Conservation (phyloP, 2,113 vertebrate species). For the Eretmochelys imbricata region DNA sequence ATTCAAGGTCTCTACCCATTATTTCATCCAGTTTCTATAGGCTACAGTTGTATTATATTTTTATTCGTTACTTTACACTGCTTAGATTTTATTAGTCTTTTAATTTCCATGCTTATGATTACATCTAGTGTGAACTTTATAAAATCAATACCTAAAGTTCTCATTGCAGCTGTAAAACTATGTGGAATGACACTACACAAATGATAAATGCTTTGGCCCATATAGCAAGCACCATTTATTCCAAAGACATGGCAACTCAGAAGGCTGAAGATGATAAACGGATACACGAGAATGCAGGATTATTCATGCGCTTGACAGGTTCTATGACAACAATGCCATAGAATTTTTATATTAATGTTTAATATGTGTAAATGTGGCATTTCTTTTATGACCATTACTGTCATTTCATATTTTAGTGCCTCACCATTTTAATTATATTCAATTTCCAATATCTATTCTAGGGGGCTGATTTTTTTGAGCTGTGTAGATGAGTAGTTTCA, state of each 20-base stretch:
- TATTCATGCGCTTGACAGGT: conserved; percentile 52
- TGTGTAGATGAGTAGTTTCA: neutral
- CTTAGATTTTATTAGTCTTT: neutral
- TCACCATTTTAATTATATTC: conserved; percentile 21
- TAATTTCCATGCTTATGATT: conserved; percentile 30
- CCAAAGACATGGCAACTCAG: conserved; percentile 3
- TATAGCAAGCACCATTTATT: conserved; percentile 53
- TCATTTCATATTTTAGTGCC: conserved; percentile 9
- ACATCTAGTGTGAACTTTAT: conserved; percentile 15
- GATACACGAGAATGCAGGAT: conserved; percentile 49
- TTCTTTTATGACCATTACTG: conserved; percentile 51
- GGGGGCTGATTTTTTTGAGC: neutral
- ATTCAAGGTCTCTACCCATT: neutral
- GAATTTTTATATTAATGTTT: conserved; percentile 53
- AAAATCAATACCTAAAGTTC: neutral
- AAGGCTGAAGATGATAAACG: conserved; percentile 60
- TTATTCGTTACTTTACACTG: neutral
- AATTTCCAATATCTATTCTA: neutral
- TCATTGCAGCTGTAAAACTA: neutral
- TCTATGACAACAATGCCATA: conserved; percentile 50
- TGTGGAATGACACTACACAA: neutral
- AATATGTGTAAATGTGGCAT: conserved; percentile 59
- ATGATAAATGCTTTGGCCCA: conserved; percentile 51
- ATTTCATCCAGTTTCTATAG: neutral
- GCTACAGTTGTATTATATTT: neutral